Percentiles rank a stretch among this genome's conserved stretches.
These are phyloP conservation scores for Anarrhichthys ocellatus DNA, from an alignment of 2,113 vertebrate species.

Conservation along the genomic window DNA sequence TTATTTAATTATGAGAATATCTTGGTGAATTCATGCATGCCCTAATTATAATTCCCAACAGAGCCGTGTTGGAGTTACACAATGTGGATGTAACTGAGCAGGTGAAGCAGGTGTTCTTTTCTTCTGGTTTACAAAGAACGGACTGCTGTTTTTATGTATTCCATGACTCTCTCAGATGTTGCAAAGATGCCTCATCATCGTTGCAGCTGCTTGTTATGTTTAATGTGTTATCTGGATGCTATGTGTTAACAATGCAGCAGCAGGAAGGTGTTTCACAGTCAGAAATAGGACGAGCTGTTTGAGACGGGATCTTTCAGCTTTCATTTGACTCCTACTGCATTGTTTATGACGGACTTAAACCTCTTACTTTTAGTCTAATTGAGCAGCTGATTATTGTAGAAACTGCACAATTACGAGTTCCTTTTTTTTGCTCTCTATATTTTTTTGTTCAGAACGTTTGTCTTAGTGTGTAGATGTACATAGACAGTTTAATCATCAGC, in stretches of 20 bases:
- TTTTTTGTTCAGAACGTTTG: slow-evolving; percentile 1
- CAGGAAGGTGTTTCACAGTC: slow-evolving; percentile 32
- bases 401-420: slow-evolving; percentile 38
- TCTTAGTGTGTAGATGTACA: not conserved
- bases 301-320: slow-evolving; percentile 18
- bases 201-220: slow-evolving; percentile 19
- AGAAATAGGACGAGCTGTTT: slow-evolving; percentile 41
- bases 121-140: not conserved
- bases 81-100: not conserved
- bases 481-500: not conserved
- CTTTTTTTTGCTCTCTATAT: not conserved
- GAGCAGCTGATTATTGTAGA: slow-evolving; percentile 43
- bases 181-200: slow-evolving; percentile 12
- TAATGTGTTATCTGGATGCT: slow-evolving; percentile 27
- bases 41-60: slow-evolving; percentile 33
- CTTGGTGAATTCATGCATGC: slow-evolving; percentile 14
- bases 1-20: slow-evolving; percentile 28
- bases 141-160: slow-evolving; percentile 21
- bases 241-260: slow-evolving; percentile 31
- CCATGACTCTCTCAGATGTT: slow-evolving; percentile 10
- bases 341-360: slow-evolving; percentile 19
- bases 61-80: not conserved
- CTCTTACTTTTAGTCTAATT: slow-evolving; percentile 26
- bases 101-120: slow-evolving; percentile 8
- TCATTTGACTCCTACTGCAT: slow-evolving; percentile 24